These are phyloP conservation scores for Watsonalla binaria DNA, from an alignment of 2,888 invertebrate genomes.

Conservation along the genomic window DNA sequence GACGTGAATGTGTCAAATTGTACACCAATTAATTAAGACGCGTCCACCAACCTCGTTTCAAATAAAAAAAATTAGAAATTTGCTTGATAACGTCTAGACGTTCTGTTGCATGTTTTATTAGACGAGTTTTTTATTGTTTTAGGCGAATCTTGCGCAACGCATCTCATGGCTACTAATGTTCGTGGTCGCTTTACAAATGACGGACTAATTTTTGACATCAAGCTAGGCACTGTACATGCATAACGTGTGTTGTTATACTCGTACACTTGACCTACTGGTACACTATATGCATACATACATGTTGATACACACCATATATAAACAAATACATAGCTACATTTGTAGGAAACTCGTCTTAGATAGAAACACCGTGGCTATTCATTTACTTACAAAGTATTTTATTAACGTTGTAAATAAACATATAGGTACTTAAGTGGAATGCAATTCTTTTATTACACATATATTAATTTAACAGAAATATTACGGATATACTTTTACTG, in stretches of 20 bases:
- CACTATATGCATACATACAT: neutral
- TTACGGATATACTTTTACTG: too few relatives aligned
- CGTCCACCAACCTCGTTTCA: too few relatives aligned
- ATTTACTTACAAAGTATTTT: too few relatives aligned
- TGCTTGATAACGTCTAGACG: neutral
- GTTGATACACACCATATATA: neutral
- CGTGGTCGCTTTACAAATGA: slow-evolving; percentile 24
- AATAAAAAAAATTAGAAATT: too few relatives aligned
- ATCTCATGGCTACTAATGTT: slow-evolving; percentile 22
- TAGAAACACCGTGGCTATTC: too few relatives aligned
- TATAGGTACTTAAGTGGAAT: too few relatives aligned
- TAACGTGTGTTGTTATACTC: slow-evolving; percentile 11
- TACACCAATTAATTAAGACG: too few relatives aligned
- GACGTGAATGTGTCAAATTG: too few relatives aligned
- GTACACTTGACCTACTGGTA: slow-evolving; percentile 24
- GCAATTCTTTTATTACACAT: too few relatives aligned
- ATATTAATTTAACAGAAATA: too few relatives aligned
- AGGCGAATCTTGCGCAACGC: slow-evolving; percentile 20
- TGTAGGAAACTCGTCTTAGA: neutral
- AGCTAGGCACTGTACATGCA: slow-evolving; percentile 1
- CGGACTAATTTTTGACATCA: slow-evolving; percentile 19
- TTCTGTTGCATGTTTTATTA: neutral
- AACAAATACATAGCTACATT: slow-evolving; percentile 10
- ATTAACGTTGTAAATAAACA: too few relatives aligned
- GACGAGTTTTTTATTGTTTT: slow-evolving; percentile 16